phyloP scores from a whole-genome alignment of 35 echinoderm and acorn worm genomes.

The Apostichopus parvimensis region DNA sequence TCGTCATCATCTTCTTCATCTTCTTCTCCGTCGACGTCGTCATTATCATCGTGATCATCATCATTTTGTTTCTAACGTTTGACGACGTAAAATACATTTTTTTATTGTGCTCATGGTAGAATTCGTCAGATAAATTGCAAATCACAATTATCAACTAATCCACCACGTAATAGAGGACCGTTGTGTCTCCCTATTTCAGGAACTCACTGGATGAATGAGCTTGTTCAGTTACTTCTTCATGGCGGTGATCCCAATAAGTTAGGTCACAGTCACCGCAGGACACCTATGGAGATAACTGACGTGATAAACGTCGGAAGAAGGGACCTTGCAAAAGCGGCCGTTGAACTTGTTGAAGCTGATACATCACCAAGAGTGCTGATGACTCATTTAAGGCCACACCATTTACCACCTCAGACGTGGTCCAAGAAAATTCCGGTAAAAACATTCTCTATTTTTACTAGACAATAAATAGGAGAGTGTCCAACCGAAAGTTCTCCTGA shows the following conservation, averaged over 20 bases:
- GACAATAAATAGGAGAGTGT: too few species aligned
- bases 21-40: too few species aligned
- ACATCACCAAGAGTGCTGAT: neutral
- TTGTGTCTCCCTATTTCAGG: neutral
- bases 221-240: neutral
- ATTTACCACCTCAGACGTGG: neutral
- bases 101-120: too few species aligned
- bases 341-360: neutral
- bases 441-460: neutral
- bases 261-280: neutral
- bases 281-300: neutral
- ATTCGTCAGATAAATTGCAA: too few species aligned
- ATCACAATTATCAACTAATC: too few species aligned
- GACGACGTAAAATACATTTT: too few species aligned
- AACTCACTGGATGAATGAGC: constrained; percentile 9
- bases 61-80: too few species aligned
- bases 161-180: too few species aligned
- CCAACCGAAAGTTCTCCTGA: too few species aligned
- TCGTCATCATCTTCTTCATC: too few species aligned
- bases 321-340: neutral
- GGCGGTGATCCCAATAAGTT: neutral
- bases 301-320: neutral
- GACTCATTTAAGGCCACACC: neutral
- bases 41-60: too few species aligned
- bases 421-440: neutral